Evolutionary conservation across 2,797 vertebrate genomes (phyloP).

Genomic region (Apogon hyalosoma): DNA sequence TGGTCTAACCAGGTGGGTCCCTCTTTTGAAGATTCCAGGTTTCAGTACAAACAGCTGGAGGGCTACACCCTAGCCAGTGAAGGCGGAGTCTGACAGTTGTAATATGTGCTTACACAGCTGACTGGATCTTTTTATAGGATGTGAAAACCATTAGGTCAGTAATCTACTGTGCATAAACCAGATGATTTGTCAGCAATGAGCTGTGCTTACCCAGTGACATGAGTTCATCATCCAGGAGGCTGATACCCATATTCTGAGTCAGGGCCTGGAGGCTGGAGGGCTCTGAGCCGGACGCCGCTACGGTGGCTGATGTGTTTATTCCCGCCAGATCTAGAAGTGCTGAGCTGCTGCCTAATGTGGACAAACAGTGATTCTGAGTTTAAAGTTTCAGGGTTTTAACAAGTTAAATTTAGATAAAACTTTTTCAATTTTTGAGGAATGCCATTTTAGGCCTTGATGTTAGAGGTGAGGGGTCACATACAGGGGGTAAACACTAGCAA

Average conservation of each 20-base stretch:
- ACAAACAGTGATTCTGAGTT: constrained; percentile 1
- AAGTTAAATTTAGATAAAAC: neutral
- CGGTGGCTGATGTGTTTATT: constrained; percentile 84
- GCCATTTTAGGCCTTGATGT: no score
- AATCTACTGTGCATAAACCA: constrained; percentile 25
- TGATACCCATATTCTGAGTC: constrained; percentile 85
- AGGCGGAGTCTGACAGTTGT: constrained; percentile 13
- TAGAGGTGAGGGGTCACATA: no score
- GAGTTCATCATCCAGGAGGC: constrained; percentile 95
- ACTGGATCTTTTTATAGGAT: constrained; percentile 14
- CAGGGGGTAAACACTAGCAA: no score
- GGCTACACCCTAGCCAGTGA: neutral
- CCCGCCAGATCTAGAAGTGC: constrained; percentile 93
- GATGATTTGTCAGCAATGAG: constrained; percentile 12
- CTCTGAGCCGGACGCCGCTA: constrained; percentile 80
- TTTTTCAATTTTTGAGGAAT: no score
- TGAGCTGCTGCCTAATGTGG: constrained; percentile 82
- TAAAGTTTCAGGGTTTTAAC: neutral
- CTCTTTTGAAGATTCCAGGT: constrained; percentile 8
- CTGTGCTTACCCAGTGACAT: constrained; percentile 92
- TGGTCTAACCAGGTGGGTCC: constrained; percentile 30
- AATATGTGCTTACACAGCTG: constrained; percentile 24
- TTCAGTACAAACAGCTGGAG: constrained; percentile 19
- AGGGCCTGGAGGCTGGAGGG: constrained; percentile 70
- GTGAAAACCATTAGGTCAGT: constrained; percentile 17